Evolutionary conservation across 2,113 vertebrate genomes (phyloP).

Genomic region (Ciconia boyciana): DNA sequence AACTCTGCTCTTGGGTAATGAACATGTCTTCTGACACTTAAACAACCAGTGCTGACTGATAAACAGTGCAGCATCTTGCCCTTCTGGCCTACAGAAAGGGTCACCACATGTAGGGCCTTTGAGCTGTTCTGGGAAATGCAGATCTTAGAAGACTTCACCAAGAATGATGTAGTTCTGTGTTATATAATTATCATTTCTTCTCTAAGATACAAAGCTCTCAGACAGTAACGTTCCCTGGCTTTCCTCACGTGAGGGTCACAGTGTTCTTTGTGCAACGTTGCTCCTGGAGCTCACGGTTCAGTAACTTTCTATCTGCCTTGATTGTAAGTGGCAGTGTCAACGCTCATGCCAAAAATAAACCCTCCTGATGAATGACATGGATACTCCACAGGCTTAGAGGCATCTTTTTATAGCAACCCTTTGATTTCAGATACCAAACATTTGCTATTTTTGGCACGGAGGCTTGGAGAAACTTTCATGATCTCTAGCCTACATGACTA

Average conservation of each 20-base stretch:
- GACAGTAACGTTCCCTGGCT: background rate
- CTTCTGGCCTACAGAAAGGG: background rate
- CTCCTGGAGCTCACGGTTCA: background rate
- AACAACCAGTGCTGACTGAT: background rate
- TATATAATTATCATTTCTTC: background rate
- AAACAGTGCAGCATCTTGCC: background rate
- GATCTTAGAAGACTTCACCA: background rate
- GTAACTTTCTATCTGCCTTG: constrained; percentile 10
- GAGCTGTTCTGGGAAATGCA: background rate
- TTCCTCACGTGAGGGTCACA: background rate
- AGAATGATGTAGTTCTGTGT: accelerated
- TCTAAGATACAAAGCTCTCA: background rate
- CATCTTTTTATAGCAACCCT: constrained; percentile 89
- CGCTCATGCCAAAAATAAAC: constrained; percentile 86
- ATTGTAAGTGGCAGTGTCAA: constrained; percentile 82
- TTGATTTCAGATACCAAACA: constrained; percentile 83
- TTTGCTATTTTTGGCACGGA: constrained; percentile 81
- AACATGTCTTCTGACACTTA: background rate
- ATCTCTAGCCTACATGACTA: constrained; percentile 70
- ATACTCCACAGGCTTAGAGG: constrained; percentile 72
- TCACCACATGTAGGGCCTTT: background rate
- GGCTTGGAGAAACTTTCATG: constrained; percentile 73
- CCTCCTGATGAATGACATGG: constrained; percentile 76
- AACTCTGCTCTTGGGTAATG: background rate
- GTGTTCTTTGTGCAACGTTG: background rate